phyloP scores from a whole-genome alignment of 2,113 vertebrate genomes.

The Lipophrys pholis region DNA sequence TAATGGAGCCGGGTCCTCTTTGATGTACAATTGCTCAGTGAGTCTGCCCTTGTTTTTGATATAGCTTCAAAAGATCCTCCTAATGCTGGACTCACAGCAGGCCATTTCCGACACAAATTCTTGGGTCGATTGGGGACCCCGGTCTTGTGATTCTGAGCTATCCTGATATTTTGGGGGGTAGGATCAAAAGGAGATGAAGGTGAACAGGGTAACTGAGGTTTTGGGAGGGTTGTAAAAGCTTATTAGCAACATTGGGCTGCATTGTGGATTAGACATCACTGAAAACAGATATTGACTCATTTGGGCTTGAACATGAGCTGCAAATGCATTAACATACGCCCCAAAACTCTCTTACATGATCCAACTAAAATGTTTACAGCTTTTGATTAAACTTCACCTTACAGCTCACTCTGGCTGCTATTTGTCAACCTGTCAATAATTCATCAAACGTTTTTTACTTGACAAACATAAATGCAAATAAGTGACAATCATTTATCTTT shows the following conservation, averaged over 20 bases:
- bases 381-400: not conserved
- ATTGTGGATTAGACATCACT: not conserved
- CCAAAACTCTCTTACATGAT: not conserved
- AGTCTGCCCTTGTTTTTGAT: constrained; percentile 61
- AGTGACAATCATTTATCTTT: no score
- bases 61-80: constrained; percentile 57
- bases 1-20: constrained; percentile 79
- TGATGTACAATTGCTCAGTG: constrained; percentile 67
- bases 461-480: no score
- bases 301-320: not conserved
- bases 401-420: not conserved
- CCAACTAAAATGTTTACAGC: not conserved
- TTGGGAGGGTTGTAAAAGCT: constrained; percentile 14
- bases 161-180: not conserved
- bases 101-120: constrained; percentile 30
- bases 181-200: constrained; percentile 5
- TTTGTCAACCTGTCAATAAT: not conserved
- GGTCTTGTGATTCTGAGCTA: constrained; percentile 20
- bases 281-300: not conserved
- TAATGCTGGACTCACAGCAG: constrained; percentile 33
- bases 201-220: not conserved
- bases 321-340: not conserved
- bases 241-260: not conserved
- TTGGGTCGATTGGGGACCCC: constrained; percentile 33
- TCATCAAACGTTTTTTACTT: not conserved